Conservation (phyloP, 2,797 vertebrate species). For the Danio jaintianensis region DNA sequence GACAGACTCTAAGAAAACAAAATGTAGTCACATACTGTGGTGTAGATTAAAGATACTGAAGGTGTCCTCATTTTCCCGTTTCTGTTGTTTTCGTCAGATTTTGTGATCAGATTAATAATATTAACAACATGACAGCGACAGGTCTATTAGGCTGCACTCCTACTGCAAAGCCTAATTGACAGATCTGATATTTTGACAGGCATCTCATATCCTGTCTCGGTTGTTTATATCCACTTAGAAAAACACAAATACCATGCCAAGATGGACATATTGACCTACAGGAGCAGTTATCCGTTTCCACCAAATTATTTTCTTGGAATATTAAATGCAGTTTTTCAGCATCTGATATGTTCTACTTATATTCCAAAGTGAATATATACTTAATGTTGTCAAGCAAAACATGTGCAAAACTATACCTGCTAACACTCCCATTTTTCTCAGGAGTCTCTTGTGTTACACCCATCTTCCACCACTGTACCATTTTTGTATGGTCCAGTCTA, state of each 20-base stretch:
- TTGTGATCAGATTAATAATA: slow-evolving; percentile 13
- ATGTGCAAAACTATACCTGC: too few species aligned
- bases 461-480: too few species aligned
- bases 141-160: slow-evolving; percentile 4
- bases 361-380: too few species aligned
- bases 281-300: neutral
- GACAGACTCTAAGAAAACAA: neutral
- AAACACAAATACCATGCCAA: neutral
- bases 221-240: neutral
- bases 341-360: too few species aligned
- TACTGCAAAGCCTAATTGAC: neutral
- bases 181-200: slow-evolving; percentile 7
- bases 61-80: neutral
- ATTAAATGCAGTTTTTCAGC: too few species aligned
- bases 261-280: neutral
- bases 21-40: neutral
- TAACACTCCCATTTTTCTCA: too few species aligned
- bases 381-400: too few species aligned
- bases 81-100: neutral
- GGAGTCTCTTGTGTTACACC: too few species aligned
- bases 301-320: neutral
- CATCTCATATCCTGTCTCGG: neutral
- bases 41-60: neutral
- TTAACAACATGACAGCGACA: neutral
- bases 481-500: too few species aligned